These are phyloP conservation scores for Drosophila greeni DNA, from an alignment of 2,888 invertebrate species.

Conservation along the genomic window DNA sequence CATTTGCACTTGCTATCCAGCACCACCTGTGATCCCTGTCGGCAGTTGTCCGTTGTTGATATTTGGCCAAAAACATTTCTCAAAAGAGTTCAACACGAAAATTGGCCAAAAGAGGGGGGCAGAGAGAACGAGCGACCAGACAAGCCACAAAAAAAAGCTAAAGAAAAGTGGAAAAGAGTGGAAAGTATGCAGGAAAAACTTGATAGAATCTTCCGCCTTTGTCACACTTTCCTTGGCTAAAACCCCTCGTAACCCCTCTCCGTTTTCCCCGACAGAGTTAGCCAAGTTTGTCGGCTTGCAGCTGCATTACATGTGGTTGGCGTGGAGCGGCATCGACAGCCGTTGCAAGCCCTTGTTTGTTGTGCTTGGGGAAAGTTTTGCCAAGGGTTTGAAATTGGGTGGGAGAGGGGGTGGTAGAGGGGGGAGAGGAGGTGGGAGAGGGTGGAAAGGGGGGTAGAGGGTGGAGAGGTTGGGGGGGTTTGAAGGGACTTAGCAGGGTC, in stretches of 20 bases:
- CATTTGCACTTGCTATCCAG: constrained; percentile 30
- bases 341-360: constrained; percentile 52
- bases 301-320: constrained; percentile 62
- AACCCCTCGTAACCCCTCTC: background rate
- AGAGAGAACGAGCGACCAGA: too few relatives aligned
- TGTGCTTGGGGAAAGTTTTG: constrained; percentile 41
- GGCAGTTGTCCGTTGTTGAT: constrained; percentile 51
- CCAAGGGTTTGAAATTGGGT: too few relatives aligned
- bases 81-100: constrained; percentile 48
- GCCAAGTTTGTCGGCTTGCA: constrained; percentile 57
- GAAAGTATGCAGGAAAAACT: constrained; percentile 45
- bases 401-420: too few relatives aligned
- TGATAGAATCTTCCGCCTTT: constrained; percentile 48
- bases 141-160: constrained; percentile 36
- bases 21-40: constrained; percentile 42
- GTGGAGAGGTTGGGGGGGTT: too few relatives aligned
- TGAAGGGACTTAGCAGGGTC: constrained; percentile 16
- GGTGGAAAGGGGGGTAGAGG: too few relatives aligned
- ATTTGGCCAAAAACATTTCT: constrained; percentile 56
- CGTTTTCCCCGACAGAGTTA: constrained; percentile 34
- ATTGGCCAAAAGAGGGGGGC: constrained; percentile 33
- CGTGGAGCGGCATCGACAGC: constrained; percentile 50
- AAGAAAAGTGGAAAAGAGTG: constrained; percentile 5
- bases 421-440: too few relatives aligned
- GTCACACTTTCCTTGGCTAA: constrained; percentile 15